A percentile compares a stretch with the other conserved stretches of the same genome.
These are phyloP conservation scores for Rousettus madagascariensis DNA, from an alignment of 2,797 vertebrate genomes.

Conservation along the genomic window DNA sequence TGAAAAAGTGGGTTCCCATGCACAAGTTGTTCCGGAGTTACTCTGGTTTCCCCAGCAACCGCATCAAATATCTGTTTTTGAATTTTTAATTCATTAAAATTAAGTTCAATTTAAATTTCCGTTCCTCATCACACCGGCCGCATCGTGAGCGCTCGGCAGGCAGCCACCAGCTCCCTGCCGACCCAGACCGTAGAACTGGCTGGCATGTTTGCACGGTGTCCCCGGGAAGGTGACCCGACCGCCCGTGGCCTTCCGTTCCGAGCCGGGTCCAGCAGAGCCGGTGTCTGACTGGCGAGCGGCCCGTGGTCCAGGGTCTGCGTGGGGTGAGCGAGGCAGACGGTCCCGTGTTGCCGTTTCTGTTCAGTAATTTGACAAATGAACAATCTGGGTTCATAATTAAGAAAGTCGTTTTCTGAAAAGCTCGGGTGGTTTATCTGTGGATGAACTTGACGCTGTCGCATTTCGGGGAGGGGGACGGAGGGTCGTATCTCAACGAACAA, in stretches of 20 bases:
- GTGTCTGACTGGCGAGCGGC: background rate
- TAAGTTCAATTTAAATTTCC: background rate
- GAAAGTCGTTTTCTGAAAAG: conserved; percentile 67
- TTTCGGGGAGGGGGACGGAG: background rate
- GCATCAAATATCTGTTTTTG: background rate
- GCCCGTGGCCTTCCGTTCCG: background rate
- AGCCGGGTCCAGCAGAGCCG: background rate
- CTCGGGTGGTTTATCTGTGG: conserved; percentile 56
- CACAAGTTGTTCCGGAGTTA: background rate
- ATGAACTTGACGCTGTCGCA: conserved; percentile 51
- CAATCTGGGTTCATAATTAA: conserved; percentile 62
- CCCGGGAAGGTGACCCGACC: background rate
- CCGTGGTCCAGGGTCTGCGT: background rate
- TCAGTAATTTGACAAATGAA: conserved; percentile 65
- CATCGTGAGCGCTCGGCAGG: rapidly evolving
- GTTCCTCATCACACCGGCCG: background rate
- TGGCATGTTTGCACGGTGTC: rapidly evolving
- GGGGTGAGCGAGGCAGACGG: background rate
- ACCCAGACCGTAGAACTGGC: rapidly evolving
- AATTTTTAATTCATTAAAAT: background rate
- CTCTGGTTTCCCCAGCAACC: background rate
- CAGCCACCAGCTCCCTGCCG: rapidly evolving
- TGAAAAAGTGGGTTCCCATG: background rate
- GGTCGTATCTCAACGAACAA: conserved; percentile 68
- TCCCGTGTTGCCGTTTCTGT: conserved; percentile 8